Conservation (phyloP, 2,113 vertebrate genomes). For the Odocoileus hemionus region DNA sequence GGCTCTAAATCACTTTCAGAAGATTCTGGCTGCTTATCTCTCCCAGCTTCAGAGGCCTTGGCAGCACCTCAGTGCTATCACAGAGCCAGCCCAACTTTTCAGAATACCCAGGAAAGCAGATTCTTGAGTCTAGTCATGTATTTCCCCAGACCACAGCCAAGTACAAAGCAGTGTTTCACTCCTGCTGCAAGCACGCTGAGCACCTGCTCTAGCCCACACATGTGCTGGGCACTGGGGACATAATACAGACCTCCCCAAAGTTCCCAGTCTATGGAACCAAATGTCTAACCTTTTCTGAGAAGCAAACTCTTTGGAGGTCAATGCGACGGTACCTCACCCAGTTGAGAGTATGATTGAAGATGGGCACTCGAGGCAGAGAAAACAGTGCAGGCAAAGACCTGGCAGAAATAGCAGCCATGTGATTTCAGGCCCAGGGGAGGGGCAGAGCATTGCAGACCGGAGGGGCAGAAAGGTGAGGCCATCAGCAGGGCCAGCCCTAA, state of each 20-base stretch:
- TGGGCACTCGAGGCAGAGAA: background rate
- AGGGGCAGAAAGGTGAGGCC: accelerated
- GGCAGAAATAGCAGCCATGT: background rate
- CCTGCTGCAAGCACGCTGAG: background rate
- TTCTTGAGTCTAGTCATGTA: background rate
- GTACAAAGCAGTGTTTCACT: too few species aligned
- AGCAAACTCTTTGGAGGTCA: background rate
- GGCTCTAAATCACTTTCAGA: background rate
- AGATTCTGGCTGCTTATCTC: background rate
- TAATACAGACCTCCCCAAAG: too few species aligned
- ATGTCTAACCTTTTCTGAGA: background rate
- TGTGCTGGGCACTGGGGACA: background rate
- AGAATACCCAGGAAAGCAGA: too few species aligned
- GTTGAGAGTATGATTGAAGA: background rate
- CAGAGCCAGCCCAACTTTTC: background rate
- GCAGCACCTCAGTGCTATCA: background rate
- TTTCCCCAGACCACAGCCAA: background rate
- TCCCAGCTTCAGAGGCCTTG: background rate
- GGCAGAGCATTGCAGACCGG: accelerated
- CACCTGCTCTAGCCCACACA: background rate
- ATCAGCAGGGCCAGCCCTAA: background rate
- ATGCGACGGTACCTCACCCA: background rate
- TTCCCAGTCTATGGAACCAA: background rate
- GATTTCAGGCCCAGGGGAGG: too few species aligned
- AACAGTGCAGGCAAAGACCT: background rate